A percentile compares a stretch with the other conserved stretches of the same genome.
Evolutionary conservation across 2,113 vertebrate species (phyloP).

Genomic region (Empidonax traillii): DNA sequence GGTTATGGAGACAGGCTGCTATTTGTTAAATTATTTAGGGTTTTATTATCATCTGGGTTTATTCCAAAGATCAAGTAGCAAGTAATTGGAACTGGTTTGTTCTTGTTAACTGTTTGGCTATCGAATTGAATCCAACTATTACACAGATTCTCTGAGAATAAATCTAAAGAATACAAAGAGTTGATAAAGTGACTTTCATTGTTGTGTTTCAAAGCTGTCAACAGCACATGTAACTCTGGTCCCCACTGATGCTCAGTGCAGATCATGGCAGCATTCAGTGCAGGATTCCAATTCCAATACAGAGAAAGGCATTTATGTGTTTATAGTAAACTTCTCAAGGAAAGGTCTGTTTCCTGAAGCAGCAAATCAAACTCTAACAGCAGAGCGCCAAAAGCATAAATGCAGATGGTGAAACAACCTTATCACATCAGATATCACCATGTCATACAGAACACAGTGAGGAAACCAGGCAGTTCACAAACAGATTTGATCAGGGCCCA

Average conservation of each 20-base stretch:
- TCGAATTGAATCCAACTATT: background rate
- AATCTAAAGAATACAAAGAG: background rate
- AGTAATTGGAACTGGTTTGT: background rate
- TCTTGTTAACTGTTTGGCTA: background rate
- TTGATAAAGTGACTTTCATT: background rate
- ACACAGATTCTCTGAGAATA: background rate
- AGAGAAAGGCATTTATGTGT: background rate
- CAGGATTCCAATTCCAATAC: background rate
- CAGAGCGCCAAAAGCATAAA: background rate
- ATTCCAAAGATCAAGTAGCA: slow-evolving; percentile 11
- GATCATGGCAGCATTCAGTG: background rate
- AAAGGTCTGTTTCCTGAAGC: background rate
- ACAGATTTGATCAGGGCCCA: background rate
- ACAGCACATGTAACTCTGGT: background rate
- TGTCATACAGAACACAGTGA: background rate
- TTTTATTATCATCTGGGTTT: background rate
- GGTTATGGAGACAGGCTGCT: background rate
- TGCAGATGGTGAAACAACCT: background rate
- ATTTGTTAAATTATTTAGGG: background rate
- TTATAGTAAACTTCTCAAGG: background rate
- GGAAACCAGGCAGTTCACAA: background rate
- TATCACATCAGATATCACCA: background rate
- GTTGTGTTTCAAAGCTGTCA: slow-evolving; percentile 4
- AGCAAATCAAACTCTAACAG: background rate
- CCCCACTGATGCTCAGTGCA: background rate